Percentiles rank a stretch among this genome's conserved stretches.
These are phyloP conservation scores for Odontesthes bonariensis DNA, from an alignment of 2,113 vertebrate species.

Conservation along the genomic window DNA sequence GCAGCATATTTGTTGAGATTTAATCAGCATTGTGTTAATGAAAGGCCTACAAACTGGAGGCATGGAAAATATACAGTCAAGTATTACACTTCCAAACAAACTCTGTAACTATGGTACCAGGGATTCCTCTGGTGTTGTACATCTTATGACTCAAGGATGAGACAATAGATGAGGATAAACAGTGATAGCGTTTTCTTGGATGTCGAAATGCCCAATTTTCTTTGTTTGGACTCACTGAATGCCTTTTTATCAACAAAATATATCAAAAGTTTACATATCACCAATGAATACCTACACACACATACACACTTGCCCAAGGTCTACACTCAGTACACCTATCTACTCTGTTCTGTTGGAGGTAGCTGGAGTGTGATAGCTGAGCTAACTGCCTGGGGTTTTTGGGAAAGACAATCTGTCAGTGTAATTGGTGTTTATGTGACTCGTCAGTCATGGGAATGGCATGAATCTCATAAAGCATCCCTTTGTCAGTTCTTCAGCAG, in stretches of 20 bases:
- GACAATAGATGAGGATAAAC: slow-evolving; percentile 21
- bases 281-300: slow-evolving; percentile 28
- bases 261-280: slow-evolving; percentile 13
- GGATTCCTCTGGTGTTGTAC: slow-evolving; percentile 48
- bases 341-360: slow-evolving; percentile 33
- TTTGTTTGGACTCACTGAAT: background rate
- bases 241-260: slow-evolving; percentile 10
- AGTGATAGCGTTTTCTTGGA: slow-evolving; percentile 37
- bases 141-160: slow-evolving; percentile 44
- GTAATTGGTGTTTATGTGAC: slow-evolving; percentile 68
- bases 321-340: slow-evolving; percentile 9
- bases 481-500: slow-evolving; percentile 52
- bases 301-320: background rate
- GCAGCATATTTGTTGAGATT: slow-evolving; percentile 23
- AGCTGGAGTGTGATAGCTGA: slow-evolving; percentile 34
- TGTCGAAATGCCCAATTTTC: slow-evolving; percentile 14
- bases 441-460: slow-evolving; percentile 62
- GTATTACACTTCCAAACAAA: slow-evolving; percentile 69
- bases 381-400: slow-evolving; percentile 40
- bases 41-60: slow-evolving; percentile 51
- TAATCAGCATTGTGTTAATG: slow-evolving; percentile 33
- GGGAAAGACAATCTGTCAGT: slow-evolving; percentile 55
- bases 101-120: slow-evolving; percentile 40
- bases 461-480: slow-evolving; percentile 56
- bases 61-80: slow-evolving; percentile 62